Conservation (phyloP, 2,888 invertebrate genomes). For the Cheilosia soror region DNA sequence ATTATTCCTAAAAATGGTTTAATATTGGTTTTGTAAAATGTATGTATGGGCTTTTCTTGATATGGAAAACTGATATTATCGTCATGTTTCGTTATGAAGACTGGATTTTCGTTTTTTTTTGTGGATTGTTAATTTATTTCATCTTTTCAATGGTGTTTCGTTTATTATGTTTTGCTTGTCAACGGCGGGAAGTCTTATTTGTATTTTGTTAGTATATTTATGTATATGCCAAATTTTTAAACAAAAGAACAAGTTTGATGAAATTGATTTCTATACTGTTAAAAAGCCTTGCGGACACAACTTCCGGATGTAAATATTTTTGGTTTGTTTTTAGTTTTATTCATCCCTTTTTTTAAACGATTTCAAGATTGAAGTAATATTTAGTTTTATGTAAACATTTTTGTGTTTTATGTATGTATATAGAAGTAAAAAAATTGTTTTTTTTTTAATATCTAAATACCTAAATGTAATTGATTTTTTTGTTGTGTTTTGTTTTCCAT, state of each 20-base stretch:
- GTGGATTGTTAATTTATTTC: constrained; percentile 30
- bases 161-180: constrained; percentile 71
- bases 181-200: constrained; percentile 75
- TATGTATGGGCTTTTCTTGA: constrained; percentile 60
- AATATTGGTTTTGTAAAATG: constrained; percentile 30
- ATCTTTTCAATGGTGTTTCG: constrained; percentile 52
- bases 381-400: constrained; percentile 68
- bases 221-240: constrained; percentile 48
- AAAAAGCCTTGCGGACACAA: constrained; percentile 53
- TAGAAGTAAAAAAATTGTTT: constrained; percentile 72
- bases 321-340: constrained; percentile 26
- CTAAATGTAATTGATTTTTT: constrained; percentile 65
- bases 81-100: constrained; percentile 63
- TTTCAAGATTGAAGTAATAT: constrained; percentile 60
- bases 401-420: constrained; percentile 68
- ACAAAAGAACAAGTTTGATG: constrained; percentile 28
- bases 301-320: constrained; percentile 23
- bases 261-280: constrained; percentile 45
- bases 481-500: constrained; percentile 56
- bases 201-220: constrained; percentile 33
- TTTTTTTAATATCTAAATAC: constrained; percentile 67
- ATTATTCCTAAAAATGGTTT: constrained; percentile 43
- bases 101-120: constrained; percentile 51
- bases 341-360: constrained; percentile 77
- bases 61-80: constrained; percentile 75